Base-by-base conservation (phyloP, 2,113 vertebrate genomes). In the Cheilinus undulatus region DNA sequence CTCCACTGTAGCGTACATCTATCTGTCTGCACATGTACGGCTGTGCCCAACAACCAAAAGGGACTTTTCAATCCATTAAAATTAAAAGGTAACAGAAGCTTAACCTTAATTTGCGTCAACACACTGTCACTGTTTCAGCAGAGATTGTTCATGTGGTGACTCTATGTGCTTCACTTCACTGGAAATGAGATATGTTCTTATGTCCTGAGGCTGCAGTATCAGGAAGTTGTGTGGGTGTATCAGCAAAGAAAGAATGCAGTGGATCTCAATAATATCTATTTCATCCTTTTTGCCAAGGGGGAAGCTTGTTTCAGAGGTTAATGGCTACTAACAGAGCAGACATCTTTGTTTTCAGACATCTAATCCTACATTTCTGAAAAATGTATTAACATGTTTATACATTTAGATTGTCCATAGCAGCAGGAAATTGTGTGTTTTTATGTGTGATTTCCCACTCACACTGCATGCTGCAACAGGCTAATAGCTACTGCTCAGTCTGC, bases 391-490 rank as follows among this genome's bases (percentile, higher is more conserved):
- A n/a, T n/a, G n/a, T n/a, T n/a, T n/a, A n/a, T n/a, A n/a, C n/a
- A n/a, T n/a, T n/a, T n/a, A n/a, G n/a, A n/a, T n/a, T n/a, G n/a
- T n/a, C n/a, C n/a, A n/a, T n/a, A n/a, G n/a, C n/a, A n/a, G n/a
- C n/a, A n/a, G n/a, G n/a, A n/a, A n/a, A n/a, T n/a, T n/a, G n/a
- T n/a, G n/a, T n/a, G n/a, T n/a, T n/a, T n/a, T n/a, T n/a, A n/a
- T n/a, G 30, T 32, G 30, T 32, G 30, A 7, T 32, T 5, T 12
- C 24, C 24, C 46, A 60, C 56, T n/a, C n/a, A 24, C 46, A 43
- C 3, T 51, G 26, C 46, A 42, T 60, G 68, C 68, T 34, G 26
- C 26, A 26, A 70, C 45, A 3, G 45, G 36, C 36, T 53, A 20
- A n/a, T n/a, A n/a, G n/a, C n/a, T n/a, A n/a, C n/a, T 30, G 63